phyloP scores from a whole-genome alignment of 2,797 vertebrate species.

The Phylloscopus collybita region DNA sequence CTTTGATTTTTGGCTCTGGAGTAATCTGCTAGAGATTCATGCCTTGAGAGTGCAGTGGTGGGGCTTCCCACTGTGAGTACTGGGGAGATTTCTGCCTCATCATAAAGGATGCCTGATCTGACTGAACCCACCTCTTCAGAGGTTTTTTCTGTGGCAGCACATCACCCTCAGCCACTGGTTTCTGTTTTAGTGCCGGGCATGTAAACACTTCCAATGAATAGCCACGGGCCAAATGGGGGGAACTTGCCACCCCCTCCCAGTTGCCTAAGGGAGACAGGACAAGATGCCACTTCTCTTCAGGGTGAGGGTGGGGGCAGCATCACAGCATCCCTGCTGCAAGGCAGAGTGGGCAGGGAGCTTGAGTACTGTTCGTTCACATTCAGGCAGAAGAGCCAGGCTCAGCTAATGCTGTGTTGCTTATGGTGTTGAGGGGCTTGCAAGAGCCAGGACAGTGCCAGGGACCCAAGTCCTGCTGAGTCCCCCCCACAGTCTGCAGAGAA shows the following conservation, averaged over 20 bases:
- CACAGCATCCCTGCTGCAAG: background rate
- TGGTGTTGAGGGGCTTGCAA: background rate
- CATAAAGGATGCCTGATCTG: background rate
- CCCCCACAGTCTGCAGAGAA: accelerated
- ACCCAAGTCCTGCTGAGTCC: background rate
- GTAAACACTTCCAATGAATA: background rate
- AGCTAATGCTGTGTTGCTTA: accelerated
- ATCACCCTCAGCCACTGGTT: background rate
- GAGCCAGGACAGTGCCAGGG: background rate
- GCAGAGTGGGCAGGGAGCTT: background rate
- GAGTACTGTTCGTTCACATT: accelerated
- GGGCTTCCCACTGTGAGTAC: background rate
- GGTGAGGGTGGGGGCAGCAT: background rate
- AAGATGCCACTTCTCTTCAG: background rate
- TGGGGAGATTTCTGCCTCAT: accelerated
- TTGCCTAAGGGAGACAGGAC: background rate
- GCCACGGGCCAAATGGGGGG: background rate
- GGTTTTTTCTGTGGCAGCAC: background rate
- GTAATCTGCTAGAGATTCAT: background rate
- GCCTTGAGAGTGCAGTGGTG: background rate
- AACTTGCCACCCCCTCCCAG: background rate
- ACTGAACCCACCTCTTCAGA: background rate
- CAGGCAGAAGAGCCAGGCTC: background rate
- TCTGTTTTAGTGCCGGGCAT: background rate
- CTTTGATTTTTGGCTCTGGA: background rate